phyloP scores from a whole-genome alignment of 1,140 invertebrate species.

The Penaeus vannamei region DNA sequence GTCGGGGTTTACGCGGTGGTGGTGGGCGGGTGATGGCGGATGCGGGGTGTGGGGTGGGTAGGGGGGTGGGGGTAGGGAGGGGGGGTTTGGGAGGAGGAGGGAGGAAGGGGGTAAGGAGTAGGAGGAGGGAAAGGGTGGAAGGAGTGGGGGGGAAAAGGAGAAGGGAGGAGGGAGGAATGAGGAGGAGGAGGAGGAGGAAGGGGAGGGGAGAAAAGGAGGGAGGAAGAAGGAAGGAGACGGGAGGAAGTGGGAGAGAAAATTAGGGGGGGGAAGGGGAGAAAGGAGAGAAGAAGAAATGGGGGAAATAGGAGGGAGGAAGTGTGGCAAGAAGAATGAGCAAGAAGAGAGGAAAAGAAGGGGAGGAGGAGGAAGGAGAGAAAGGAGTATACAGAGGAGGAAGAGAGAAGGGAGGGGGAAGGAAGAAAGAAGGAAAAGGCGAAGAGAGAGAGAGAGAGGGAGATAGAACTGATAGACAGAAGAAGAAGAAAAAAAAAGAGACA shows the following conservation, averaged over 20 bases:
- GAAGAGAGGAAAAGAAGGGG: background rate
- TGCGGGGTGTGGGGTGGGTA: background rate
- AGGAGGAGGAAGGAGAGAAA: background rate
- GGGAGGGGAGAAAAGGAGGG: background rate
- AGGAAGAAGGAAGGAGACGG: background rate
- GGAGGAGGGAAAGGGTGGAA: background rate
- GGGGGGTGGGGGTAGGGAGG: background rate
- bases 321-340: background rate
- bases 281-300: background rate
- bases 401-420: slow-evolving; percentile 4
- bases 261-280: background rate
- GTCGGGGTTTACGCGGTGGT: background rate
- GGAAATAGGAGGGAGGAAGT: background rate
- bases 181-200: no score
- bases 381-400: background rate
- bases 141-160: no score
- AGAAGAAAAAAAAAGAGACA: background rate
- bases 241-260: background rate
- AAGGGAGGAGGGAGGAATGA: background rate
- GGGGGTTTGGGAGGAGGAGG: background rate
- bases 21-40: background rate
- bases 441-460: background rate
- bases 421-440: slow-evolving; percentile 20
- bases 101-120: background rate
- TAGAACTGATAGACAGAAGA: background rate